Percentiles rank a stretch among this genome's conserved stretches.
Evolutionary conservation across 2,797 vertebrate genomes (phyloP).

Genomic region (Prunella strophiata): DNA sequence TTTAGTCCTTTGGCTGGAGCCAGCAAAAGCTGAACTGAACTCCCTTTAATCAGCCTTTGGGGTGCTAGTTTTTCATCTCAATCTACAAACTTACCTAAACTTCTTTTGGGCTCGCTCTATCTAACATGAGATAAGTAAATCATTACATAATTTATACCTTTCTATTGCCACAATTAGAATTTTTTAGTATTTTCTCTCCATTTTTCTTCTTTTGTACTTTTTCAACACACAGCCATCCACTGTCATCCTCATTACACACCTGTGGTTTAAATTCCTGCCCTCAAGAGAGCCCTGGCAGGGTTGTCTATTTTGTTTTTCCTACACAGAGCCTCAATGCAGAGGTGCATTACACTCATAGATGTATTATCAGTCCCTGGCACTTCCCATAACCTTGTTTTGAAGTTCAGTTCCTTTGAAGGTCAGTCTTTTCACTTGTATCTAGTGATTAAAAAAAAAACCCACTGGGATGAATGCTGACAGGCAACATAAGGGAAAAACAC

Average conservation of each 20-base stretch:
- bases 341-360: background rate
- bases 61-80: background rate
- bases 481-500: background rate
- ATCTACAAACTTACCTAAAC: background rate
- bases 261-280: background rate
- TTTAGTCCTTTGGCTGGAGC: background rate
- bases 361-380: background rate
- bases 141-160: conserved; percentile 33
- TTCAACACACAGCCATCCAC: background rate
- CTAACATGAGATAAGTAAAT: conserved; percentile 6
- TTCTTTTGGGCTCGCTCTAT: background rate
- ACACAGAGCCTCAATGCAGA: background rate
- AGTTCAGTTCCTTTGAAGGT: background rate
- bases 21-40: background rate
- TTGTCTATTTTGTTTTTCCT: background rate
- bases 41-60: background rate
- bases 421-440: background rate
- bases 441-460: background rate
- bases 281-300: background rate
- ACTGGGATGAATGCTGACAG: background rate
- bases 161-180: conserved; percentile 14
- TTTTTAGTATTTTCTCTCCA: conserved; percentile 21
- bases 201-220: background rate
- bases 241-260: background rate
- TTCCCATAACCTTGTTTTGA: background rate